Conservation (phyloP, 2,888 invertebrate species). For the Lordiphosa fenestrarum region DNA sequence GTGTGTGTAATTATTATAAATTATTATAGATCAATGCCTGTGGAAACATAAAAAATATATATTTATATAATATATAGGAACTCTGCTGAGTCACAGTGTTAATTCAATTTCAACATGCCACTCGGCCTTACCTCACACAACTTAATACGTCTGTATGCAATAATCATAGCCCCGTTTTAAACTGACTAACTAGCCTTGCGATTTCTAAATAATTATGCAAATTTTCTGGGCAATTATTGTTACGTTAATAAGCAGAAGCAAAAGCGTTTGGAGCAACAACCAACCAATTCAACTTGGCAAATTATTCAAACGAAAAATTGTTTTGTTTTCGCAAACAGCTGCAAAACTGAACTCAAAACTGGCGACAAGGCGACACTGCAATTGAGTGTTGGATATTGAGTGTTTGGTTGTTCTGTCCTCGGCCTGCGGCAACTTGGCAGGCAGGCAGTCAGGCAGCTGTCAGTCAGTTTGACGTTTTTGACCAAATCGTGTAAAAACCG, state of each 20-base stretch:
- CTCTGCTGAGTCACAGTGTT: background rate
- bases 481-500: constrained; percentile 73
- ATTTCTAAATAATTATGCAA: constrained; percentile 75
- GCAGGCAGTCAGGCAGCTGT: constrained; percentile 47
- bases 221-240: constrained; percentile 63
- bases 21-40: background rate
- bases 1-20: too few species aligned
- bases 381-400: constrained; percentile 32
- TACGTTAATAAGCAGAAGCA: constrained; percentile 59
- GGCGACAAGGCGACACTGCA: constrained; percentile 46
- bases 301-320: constrained; percentile 70
- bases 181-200: constrained; percentile 59
- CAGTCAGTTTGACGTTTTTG: constrained; percentile 71
- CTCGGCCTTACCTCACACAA: constrained; percentile 23
- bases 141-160: constrained; percentile 12
- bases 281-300: constrained; percentile 40
- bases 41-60: too few species aligned
- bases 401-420: constrained; percentile 36
- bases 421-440: constrained; percentile 25
- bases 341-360: constrained; percentile 43
- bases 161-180: constrained; percentile 33
- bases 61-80: too few species aligned
- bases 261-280: constrained; percentile 11
- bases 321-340: constrained; percentile 60
- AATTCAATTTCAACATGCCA: constrained; percentile 18